phyloP scores from a whole-genome alignment of 2,888 invertebrate species.

The Phaonia tiefii region DNA sequence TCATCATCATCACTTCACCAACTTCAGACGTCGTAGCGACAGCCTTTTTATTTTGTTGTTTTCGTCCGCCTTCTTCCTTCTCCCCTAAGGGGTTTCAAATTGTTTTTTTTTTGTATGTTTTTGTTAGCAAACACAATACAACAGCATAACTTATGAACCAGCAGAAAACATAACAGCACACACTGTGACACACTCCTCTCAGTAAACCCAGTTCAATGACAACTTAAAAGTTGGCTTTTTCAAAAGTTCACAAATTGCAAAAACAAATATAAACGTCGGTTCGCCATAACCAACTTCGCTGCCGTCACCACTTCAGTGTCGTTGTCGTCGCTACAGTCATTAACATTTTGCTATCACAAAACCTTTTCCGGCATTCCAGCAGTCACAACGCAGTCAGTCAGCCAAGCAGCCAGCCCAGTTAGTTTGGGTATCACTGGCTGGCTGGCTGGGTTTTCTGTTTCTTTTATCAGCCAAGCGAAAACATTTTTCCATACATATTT shows the following conservation, averaged over 20 bases:
- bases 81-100: background rate
- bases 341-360: conserved; percentile 55
- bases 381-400: conserved; percentile 12
- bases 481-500: conserved; percentile 36
- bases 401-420: conserved; percentile 9
- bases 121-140: conserved; percentile 16
- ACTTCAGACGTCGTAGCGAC: conserved; percentile 41
- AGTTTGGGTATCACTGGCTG: conserved; percentile 38
- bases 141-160: background rate
- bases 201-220: conserved; percentile 37
- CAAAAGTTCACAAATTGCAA: background rate
- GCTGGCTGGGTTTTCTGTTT: conserved; percentile 26
- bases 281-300: background rate
- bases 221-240: conserved; percentile 29
- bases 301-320: background rate
- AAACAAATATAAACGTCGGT: conserved; percentile 1
- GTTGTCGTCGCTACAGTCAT: conserved; percentile 31
- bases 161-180: conserved; percentile 8
- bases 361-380: conserved; percentile 62
- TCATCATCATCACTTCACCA: conserved; percentile 47
- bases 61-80: background rate
- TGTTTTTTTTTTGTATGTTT: conserved; percentile 13
- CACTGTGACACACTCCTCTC: background rate
- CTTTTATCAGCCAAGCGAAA: conserved; percentile 57
- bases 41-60: conserved; percentile 33